Evolutionary conservation across 2,797 vertebrate species (phyloP), one percentile per base, ranked within the genome.

Genomic region (Hippoglossus hippoglossus): DNA sequence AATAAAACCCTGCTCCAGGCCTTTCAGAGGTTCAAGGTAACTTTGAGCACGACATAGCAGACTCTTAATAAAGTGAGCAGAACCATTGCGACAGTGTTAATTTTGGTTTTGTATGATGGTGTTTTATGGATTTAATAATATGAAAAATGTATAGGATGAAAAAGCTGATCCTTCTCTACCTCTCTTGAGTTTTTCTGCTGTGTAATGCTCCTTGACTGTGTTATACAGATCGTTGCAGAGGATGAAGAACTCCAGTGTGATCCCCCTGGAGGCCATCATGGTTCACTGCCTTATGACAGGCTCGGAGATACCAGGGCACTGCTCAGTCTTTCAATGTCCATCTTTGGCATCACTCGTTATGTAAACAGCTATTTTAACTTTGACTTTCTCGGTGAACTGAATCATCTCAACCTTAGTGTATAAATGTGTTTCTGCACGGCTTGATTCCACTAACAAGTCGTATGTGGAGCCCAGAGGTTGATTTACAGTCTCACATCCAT

Each of bases 351-450:
- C 34, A 21, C 41, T 58, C 22, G 57, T 19, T 36, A 62, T 36
- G 39, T 21, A 72, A 24, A 72, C 47, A 66, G 79, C 46, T 78
- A 73, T 65, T 76, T 71, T 26, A 81, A 57, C 61, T 57, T 5
- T 24, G 75, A 68, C 67, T 70, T 49, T 59, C 56, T 53, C 50
- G 21, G 54, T 44, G 28, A 82, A 74, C 55, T 28, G 36, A 73
- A 68, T 71, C 16, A 73, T 63, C 63, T 63, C 49, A 64, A 31
- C 62, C 5, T 2, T 60, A 52, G 67, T 72, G 69, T 54, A 61
- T 59, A 19, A 61, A 75, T 71, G 47, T 60, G 47, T 67, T 73
- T 87, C 66, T 67, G 67, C 82, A 56, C 61, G 80, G 44, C 52
- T 77, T 46, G 31, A 51, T 49, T 70, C 60, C 21, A 34, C 60